These are phyloP conservation scores for Picathartes gymnocephalus DNA, from an alignment of 2,113 vertebrate genomes.

Conservation along the genomic window DNA sequence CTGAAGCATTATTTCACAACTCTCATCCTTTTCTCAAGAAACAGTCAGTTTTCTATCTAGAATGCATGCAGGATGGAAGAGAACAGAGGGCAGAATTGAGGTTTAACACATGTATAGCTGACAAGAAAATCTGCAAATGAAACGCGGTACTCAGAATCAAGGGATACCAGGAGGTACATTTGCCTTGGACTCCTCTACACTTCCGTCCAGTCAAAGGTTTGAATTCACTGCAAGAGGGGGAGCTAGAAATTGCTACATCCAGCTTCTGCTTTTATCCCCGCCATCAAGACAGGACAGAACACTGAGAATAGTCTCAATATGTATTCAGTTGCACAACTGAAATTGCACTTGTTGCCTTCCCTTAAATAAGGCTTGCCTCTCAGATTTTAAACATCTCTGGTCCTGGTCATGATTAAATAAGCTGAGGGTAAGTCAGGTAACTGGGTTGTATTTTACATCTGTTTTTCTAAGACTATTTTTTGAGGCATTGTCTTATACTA, in stretches of 20 bases:
- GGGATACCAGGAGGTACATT: not conserved
- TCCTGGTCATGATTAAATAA: not conserved
- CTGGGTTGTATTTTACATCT: not conserved
- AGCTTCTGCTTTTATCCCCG: not conserved
- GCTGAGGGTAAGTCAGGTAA: not conserved
- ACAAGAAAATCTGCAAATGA: not conserved
- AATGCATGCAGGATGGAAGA: not conserved
- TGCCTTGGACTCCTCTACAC: not conserved
- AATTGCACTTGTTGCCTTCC: not conserved
- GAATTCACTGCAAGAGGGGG: not conserved
- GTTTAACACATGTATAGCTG: not conserved
- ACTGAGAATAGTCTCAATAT: not conserved
- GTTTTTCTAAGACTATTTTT: not conserved
- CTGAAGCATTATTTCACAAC: not conserved
- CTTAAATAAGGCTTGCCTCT: not conserved
- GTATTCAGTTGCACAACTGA: not conserved
- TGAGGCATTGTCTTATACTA: not conserved
- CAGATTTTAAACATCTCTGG: not conserved
- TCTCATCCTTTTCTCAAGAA: not conserved
- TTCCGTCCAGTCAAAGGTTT: not conserved
- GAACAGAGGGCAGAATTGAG: not conserved
- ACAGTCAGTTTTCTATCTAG: not conserved
- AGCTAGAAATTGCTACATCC: not conserved
- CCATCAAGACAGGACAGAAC: not conserved
- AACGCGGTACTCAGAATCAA: not conserved